Evolutionary conservation across 37 sponge, comb jelly and placozoan genomes (phyloP).

Genomic region (Hormiphora californensis): DNA sequence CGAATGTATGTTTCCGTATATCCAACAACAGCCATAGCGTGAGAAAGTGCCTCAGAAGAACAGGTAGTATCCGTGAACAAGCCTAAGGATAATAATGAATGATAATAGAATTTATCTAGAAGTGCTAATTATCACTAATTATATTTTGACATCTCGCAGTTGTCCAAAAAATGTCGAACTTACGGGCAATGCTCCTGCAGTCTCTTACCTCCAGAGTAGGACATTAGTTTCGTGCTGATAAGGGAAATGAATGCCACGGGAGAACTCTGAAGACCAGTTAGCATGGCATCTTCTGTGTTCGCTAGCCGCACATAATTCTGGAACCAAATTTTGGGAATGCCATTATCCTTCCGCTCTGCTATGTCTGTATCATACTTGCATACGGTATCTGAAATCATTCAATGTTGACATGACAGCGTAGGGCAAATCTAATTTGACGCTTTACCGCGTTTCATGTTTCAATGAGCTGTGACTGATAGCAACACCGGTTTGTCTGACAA

Average conservation of each 20-base stretch:
- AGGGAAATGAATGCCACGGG: not conserved
- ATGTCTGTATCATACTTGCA: not conserved
- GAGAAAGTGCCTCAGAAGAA: not conserved
- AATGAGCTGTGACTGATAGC: not conserved
- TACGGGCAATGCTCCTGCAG: not conserved
- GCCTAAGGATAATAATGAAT: not conserved
- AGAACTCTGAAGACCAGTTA: not conserved
- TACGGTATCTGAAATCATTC: not conserved
- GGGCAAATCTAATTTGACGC: too few species aligned
- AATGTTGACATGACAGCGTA: too few species aligned
- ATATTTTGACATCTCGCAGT: too few species aligned
- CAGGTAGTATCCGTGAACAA: not conserved
- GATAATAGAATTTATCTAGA: too few species aligned
- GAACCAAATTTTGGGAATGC: not conserved
- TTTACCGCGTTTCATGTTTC: too few species aligned
- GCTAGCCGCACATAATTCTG: not conserved
- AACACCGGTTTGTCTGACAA: not conserved
- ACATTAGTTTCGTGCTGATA: not conserved
- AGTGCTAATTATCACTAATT: too few species aligned
- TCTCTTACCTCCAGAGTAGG: constrained; percentile 29
- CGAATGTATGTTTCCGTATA: not conserved
- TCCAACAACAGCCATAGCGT: not conserved
- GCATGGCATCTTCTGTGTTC: not conserved
- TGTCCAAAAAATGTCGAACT: not conserved
- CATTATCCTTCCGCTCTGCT: not conserved